phyloP scores from a whole-genome alignment of 2,113 vertebrate species.

The Takifugu bimaculatus region DNA sequence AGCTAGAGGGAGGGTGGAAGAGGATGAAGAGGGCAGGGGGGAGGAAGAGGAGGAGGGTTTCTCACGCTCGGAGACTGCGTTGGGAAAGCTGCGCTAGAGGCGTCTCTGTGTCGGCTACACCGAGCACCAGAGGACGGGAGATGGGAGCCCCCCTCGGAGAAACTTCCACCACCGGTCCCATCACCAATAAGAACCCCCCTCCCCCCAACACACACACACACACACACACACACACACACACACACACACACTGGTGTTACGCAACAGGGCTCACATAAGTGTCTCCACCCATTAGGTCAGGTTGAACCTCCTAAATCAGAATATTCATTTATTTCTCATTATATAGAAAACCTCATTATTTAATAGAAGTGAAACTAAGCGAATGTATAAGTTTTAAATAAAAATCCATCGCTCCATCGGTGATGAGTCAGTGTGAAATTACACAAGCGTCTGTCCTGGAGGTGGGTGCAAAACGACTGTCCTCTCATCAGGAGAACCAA shows the following conservation, averaged over 20 bases:
- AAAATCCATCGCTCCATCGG: background rate
- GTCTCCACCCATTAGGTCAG: no score
- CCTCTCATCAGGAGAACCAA: background rate
- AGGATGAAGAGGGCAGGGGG: background rate
- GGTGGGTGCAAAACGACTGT: background rate
- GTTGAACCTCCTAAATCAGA: no score
- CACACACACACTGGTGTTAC: slow-evolving; percentile 23
- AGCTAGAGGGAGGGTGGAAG: slow-evolving; percentile 4
- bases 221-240: slow-evolving; percentile 7
- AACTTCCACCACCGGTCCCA: slow-evolving; percentile 59
- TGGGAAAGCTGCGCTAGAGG: slow-evolving; percentile 22
- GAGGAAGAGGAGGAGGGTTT: slow-evolving; percentile 11
- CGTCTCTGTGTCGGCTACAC: slow-evolving; percentile 52
- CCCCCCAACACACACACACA: slow-evolving; percentile 12
- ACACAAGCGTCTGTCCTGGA: slow-evolving; percentile 7
- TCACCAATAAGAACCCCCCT: slow-evolving; percentile 38
- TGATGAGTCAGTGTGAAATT: slow-evolving; percentile 50
- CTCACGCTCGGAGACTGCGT: slow-evolving; percentile 21
- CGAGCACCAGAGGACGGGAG: slow-evolving; percentile 54
- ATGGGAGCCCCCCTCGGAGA: slow-evolving; percentile 72
- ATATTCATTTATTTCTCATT: no score
- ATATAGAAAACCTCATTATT: no score
- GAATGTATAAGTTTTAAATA: no score
- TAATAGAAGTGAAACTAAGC: no score
- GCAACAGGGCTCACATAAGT: slow-evolving; percentile 20